Conservation (phyloP, 2,888 invertebrate species). For the Patella depressa region DNA sequence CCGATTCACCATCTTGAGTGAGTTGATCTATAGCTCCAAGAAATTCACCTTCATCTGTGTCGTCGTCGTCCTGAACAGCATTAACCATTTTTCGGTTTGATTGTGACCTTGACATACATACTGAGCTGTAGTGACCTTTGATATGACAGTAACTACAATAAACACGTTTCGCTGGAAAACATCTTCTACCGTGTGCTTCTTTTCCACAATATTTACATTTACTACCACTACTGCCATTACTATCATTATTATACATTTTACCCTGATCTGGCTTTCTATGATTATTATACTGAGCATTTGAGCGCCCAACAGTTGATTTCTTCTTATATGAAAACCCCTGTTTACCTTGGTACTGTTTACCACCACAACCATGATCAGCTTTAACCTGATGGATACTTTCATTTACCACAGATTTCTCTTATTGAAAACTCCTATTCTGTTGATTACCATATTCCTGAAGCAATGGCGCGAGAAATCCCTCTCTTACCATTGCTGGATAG, state of each 20-base stretch:
- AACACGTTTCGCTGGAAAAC: constrained; percentile 24
- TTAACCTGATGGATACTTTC: too few relatives aligned
- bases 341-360: too few relatives aligned
- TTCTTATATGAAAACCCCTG: neutral
- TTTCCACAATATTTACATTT: constrained; percentile 24
- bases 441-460: too few relatives aligned
- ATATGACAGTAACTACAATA: constrained; percentile 19
- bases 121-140: constrained; percentile 24
- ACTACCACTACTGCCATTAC: neutral
- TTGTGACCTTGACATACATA: constrained; percentile 12
- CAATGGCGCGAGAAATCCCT: too few relatives aligned
- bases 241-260: neutral
- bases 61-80: neutral
- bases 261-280: neutral
- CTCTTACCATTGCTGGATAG: too few relatives aligned
- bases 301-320: too few relatives aligned
- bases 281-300: neutral
- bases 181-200: constrained; percentile 15
- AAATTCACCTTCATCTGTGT: neutral
- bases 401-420: too few relatives aligned
- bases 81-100: neutral
- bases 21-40: too few relatives aligned
- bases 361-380: too few relatives aligned
- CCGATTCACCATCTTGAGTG: too few relatives aligned
- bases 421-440: neutral